Evolutionary conservation across 2,888 invertebrate species (phyloP), one percentile per base, ranked within the genome.

Genomic region (Dasysyrphus albostriatus): DNA sequence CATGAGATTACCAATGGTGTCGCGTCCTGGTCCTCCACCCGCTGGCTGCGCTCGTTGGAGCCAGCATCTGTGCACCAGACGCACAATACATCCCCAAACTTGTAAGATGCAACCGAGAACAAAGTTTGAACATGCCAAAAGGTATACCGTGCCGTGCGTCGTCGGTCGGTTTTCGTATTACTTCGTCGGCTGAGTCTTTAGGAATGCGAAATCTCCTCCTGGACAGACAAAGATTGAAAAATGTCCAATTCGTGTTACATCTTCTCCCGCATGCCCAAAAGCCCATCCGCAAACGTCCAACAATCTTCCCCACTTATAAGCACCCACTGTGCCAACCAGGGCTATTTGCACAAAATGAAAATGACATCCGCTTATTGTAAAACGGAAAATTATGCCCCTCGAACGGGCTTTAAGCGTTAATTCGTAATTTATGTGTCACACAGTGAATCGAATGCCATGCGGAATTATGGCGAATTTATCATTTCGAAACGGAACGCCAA

Each of bases 391-490:
- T 88, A 88, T 88, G 88, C 88, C 83, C 88, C 88, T 88, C 80
- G 89, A 88, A 90, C 88, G 88, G 89, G 92, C 92, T 92, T 91
- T 91, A 92, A 92, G 92, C 92, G 91, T 92, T 92, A 92, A 92
- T 92, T 91, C 92, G 90, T 92, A 91, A 92, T 92, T 92, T 92
- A 92, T 92, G 92, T 92, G 92, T 92, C 92, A 92, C 92, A 91
- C 90, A 54, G 32, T 89, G 90, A 92, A 92, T 92, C 92, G 91
- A 92, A 92, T 92, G 92, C 91, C 92, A 92, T 89, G 89, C 90
- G 91, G 92, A 92, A 92, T 92, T 92, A 92, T 92, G 90, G 90
- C 90, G 91, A 91, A 92, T 92, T 92, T 92, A 92, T 92, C 92
- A 91, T 91, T 49, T 90, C 61, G 61, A 67, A 54, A 42, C 80